Conservation (phyloP, 2,113 vertebrate genomes). For the Larimichthys polyactis region DNA sequence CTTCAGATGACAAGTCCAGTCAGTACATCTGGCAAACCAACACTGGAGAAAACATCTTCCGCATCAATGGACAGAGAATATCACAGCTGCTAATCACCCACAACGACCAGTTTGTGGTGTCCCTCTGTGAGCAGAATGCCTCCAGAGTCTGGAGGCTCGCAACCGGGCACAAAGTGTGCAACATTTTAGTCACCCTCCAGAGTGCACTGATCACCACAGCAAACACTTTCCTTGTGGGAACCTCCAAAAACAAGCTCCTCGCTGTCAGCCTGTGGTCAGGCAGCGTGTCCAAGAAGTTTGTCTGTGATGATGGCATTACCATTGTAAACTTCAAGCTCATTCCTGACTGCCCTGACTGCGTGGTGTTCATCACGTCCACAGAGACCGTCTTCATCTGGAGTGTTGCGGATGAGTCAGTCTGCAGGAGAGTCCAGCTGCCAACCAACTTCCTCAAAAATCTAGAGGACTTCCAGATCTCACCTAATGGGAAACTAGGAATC, state of each 20-base stretch:
- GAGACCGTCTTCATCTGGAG: slow-evolving; percentile 98
- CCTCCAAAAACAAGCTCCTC: slow-evolving; percentile 95
- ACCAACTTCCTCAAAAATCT: slow-evolving; percentile 94
- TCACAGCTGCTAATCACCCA: slow-evolving; percentile 97
- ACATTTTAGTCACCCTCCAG: slow-evolving; percentile 96
- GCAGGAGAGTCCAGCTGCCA: slow-evolving; percentile 93
- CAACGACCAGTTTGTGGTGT: slow-evolving; percentile 99
- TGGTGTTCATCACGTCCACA: slow-evolving; percentile 95
- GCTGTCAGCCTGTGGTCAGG: slow-evolving; percentile 99
- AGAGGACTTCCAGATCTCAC: slow-evolving; percentile 98
- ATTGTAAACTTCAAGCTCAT: slow-evolving; percentile 97
- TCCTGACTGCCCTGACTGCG: slow-evolving; percentile 95
- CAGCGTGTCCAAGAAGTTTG: slow-evolving; percentile 98
- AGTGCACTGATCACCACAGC: slow-evolving; percentile 97
- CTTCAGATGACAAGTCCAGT: slow-evolving; percentile 96
- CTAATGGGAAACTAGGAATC: slow-evolving; percentile 97
- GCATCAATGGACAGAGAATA: slow-evolving; percentile 96
- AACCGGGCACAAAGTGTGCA: slow-evolving; percentile 97
- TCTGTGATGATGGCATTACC: slow-evolving; percentile 94
- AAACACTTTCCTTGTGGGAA: slow-evolving; percentile 96
- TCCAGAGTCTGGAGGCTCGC: slow-evolving; percentile 97
- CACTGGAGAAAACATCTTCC: slow-evolving; percentile 96
- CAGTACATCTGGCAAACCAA: slow-evolving; percentile 97
- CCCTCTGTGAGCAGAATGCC: slow-evolving; percentile 97
- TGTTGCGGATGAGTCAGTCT: slow-evolving; percentile 95